Base-by-base conservation (phyloP, 2,113 vertebrate genomes). In the Cettia cetti region DNA sequence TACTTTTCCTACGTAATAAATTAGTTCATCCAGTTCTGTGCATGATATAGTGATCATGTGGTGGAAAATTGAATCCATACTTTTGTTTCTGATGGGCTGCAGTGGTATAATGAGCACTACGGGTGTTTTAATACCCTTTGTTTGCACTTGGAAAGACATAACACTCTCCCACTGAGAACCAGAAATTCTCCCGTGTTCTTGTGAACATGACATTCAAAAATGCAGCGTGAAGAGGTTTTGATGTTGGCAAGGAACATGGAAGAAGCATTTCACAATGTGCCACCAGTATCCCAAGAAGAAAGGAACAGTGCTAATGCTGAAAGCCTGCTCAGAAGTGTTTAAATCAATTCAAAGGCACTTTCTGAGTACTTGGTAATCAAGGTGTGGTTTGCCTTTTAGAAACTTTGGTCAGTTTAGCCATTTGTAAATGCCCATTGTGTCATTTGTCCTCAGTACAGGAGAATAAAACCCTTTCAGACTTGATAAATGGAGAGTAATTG, bases 1-100 rank as follows among this genome's bases (percentile, higher is more conserved):
- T 89, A 72, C 31, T 18, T 89, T 89, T 90, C 92, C 16, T 30
- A 94, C 92, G 93, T 91, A 94, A 96, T 96, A 95, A 92, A 96
- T 95, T 83, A 95, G 65, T 97, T 96, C 65, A 79, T 77, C 78
- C 87, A 81, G 84, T 90, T 89, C 92, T 95, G 49, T 78, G 47
- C 65, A 52, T 4, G 42, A 87, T 97, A 88, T 30, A 87, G 93
- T 81, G 82, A 82, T 96, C 83, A 91, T 53, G 47, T 65, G 65
- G 45, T 63, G 66, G 85, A 95, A 94, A 94, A 94, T 37, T 52
- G 39, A 96, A 95, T 95, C 94, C 90, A 53, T 91, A 69, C 86
- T 91, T 93, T 61, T 90, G 66, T 87, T 70, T 27, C 69, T 37
- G 56, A 50, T 91, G 71, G 91, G 86, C 69, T n/a, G 24, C 60